Evolutionary conservation across 2,113 vertebrate genomes (phyloP), one percentile per base, ranked within the genome.

Genomic region (Ondatra zibethicus): DNA sequence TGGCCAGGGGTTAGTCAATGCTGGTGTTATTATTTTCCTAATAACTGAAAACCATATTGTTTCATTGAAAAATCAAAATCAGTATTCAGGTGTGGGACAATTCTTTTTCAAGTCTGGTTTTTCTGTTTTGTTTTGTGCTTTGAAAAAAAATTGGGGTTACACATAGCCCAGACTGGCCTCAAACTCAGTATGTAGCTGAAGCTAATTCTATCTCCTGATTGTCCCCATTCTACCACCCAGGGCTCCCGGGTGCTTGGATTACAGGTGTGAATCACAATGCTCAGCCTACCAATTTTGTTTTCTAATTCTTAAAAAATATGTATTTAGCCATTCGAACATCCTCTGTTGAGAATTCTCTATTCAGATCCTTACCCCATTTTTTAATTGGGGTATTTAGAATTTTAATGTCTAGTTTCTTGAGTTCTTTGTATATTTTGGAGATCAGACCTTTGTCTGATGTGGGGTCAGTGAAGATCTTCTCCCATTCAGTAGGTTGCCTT

Each of bases 31-130:
- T 27, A 50, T 72, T 58, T 52, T 42, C 63, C 7, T 10, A 14
- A 14, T 31, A 45, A 23, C 86, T 76, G 2, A 16, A 80, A 55
- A 55, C 27, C 61, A 19, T 13, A 7, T n/a, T 31, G 25, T 58
- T 45, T 29, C 42, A 61, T 81, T 86, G 47, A 82, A 68, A 89
- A 91, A 73, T 73, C 63, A 72, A 87, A 52, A 66, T 75, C 45
- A 81, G 4, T 36, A 4, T 89, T 72, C 73, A 91, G 70, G 7
- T 47, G 33, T 31, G 61, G 36, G 36, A 55, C 31, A 21, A 27
- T 85, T 96, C 52, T 86, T 96, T 81, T 73, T 27, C 29, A 88
- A 75, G n/a, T 88, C 82, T 39, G 23, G 16, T 88, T 70, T 36
- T 70, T 36, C 31, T 36, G 1, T 36, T 70, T 70, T 68, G 31